A percentile compares a stretch with the other conserved stretches of the same genome.
Evolutionary conservation across 2,888 invertebrate genomes (phyloP).

Genomic region (Seladonia tumulorum): DNA sequence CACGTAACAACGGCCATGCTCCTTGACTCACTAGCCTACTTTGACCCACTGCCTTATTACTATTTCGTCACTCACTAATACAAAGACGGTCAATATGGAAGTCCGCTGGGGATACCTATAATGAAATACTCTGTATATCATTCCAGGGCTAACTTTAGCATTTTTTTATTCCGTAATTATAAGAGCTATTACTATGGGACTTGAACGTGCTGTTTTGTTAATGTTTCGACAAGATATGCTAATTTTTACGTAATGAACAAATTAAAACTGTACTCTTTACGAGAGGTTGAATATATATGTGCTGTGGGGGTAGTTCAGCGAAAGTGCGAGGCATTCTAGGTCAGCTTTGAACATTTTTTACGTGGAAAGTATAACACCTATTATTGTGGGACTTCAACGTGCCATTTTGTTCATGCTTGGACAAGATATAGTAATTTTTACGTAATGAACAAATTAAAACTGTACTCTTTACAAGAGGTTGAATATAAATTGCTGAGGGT

Average conservation of each 20-base stretch:
- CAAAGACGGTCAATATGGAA: neutral
- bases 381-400: neutral
- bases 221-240: neutral
- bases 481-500: too few species aligned
- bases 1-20: slow-evolving; percentile 6
- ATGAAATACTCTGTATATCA: neutral
- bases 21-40: slow-evolving; percentile 13
- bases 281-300: neutral
- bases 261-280: neutral
- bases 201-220: neutral
- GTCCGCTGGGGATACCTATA: neutral
- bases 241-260: neutral
- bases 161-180: neutral
- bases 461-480: neutral
- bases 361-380: too few species aligned
- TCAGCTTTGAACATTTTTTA: neutral
- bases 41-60: slow-evolving; percentile 1
- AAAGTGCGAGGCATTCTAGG: neutral
- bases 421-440: neutral
- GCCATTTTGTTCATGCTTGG: neutral
- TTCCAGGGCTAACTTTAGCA: too few species aligned
- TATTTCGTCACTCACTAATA: slow-evolving; percentile 3
- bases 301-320: neutral
- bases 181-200: neutral
- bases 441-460: neutral